Percentiles rank a stretch among this genome's conserved stretches.
These are phyloP conservation scores for Ceyx margarethae DNA, from an alignment of 2,113 vertebrate species.

Conservation along the genomic window DNA sequence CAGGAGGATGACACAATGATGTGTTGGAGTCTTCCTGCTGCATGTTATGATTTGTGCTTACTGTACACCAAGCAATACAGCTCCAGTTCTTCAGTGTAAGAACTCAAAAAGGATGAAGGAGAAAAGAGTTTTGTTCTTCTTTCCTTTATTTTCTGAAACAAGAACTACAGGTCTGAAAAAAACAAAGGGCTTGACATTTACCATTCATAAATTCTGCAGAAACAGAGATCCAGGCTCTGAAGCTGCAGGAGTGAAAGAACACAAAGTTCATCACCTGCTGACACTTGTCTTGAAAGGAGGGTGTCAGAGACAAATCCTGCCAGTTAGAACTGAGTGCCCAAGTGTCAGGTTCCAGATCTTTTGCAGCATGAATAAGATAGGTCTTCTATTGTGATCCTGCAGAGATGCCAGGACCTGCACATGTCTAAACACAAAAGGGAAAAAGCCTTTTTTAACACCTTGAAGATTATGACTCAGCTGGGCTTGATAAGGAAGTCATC, in stretches of 20 bases:
- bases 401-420: slow-evolving; percentile 35
- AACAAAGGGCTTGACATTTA: slow-evolving; percentile 70
- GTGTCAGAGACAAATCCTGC: slow-evolving; percentile 32
- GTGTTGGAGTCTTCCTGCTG: not conserved
- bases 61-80: not conserved
- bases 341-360: slow-evolving; percentile 52
- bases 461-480: slow-evolving; percentile 37
- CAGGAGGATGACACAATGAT: not conserved
- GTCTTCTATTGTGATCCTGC: slow-evolving; percentile 14
- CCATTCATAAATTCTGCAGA: slow-evolving; percentile 64
- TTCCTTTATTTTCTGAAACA: slow-evolving; percentile 43
- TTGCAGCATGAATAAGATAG: slow-evolving; percentile 37
- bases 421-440: slow-evolving; percentile 40
- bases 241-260: slow-evolving; percentile 58
- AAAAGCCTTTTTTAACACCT: not conserved
- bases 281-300: slow-evolving; percentile 32
- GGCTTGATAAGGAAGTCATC: slow-evolving; percentile 3
- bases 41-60: slow-evolving; percentile 52
- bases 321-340: not conserved
- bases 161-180: slow-evolving; percentile 50
- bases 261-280: slow-evolving; percentile 63
- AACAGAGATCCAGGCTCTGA: slow-evolving; percentile 50
- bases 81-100: slow-evolving; percentile 7
- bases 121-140: slow-evolving; percentile 1
- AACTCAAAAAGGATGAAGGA: slow-evolving; percentile 38